These are phyloP conservation scores for Sinocyclocheilus grahami DNA, from an alignment of 2,113 vertebrate genomes.

Conservation along the genomic window DNA sequence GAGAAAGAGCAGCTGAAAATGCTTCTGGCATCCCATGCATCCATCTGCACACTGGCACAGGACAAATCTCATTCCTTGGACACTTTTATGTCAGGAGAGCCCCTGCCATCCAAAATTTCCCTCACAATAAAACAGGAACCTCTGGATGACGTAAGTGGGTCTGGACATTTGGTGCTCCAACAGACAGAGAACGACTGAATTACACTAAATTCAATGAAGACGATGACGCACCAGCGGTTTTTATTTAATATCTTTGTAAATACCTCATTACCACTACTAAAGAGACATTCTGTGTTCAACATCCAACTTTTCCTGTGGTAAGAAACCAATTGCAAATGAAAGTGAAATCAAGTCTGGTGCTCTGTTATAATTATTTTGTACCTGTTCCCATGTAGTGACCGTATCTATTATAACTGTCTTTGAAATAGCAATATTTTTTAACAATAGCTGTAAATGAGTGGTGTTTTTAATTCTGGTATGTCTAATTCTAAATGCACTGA, in stretches of 20 bases:
- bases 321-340: not conserved
- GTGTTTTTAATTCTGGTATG: not conserved
- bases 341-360: not conserved
- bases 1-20: conserved; percentile 11
- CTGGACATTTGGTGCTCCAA: not conserved
- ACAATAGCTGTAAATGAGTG: not conserved
- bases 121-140: not conserved
- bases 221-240: not conserved
- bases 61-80: not conserved
- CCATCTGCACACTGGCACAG: conserved; percentile 10
- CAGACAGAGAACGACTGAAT: not conserved
- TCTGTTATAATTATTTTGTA: not conserved
- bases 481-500: not conserved
- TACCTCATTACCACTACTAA: not conserved
- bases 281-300: not conserved
- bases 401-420: not conserved
- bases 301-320: not conserved
- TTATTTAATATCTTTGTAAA: not conserved
- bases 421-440: not conserved
- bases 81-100: not conserved
- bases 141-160: not conserved
- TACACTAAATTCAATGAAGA: not conserved
- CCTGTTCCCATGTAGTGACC: not conserved
- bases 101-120: not conserved
- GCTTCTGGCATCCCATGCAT: not conserved